Percentiles rank a stretch among this genome's conserved stretches.
phyloP scores from a whole-genome alignment of 2,113 vertebrate genomes.

The Noctilio leporinus region DNA sequence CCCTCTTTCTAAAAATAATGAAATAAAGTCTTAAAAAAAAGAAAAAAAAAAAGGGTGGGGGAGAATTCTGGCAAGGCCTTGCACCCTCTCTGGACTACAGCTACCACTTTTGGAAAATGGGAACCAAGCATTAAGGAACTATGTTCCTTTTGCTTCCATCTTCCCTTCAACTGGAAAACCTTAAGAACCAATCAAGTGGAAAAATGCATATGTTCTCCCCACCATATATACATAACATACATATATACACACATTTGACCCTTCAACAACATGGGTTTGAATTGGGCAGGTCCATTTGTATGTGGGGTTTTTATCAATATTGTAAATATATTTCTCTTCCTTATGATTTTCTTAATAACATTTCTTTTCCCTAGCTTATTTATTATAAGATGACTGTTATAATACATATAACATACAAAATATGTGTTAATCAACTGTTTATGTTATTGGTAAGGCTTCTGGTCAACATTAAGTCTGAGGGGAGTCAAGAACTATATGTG shows the following conservation, averaged over 20 bases:
- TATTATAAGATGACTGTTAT: not conserved
- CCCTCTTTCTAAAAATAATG: too few relatives aligned
- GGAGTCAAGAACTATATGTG: not conserved
- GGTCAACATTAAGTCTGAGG: not conserved
- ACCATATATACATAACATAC: not conserved
- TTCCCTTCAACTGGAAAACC: not conserved
- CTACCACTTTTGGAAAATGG: not conserved
- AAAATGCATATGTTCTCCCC: not conserved
- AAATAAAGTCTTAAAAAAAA: too few relatives aligned
- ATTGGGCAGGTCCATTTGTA: not conserved
- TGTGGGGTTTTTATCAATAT: not conserved
- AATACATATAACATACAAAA: not conserved
- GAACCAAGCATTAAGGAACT: not conserved
- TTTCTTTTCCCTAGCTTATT: not conserved
- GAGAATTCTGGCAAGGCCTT: not conserved
- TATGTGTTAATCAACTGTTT: not conserved
- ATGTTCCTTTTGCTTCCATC: not conserved
- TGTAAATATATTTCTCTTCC: not conserved
- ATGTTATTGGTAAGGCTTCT: not conserved
- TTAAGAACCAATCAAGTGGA: not conserved
- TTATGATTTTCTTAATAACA: not conserved
- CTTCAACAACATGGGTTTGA: not conserved
- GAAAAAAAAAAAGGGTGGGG: too few relatives aligned
- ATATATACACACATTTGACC: not conserved
- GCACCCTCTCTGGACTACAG: not conserved